Evolutionary conservation across 2,113 vertebrate genomes (phyloP), one percentile per base, ranked within the genome.

Genomic region (Catharus fuscescens): DNA sequence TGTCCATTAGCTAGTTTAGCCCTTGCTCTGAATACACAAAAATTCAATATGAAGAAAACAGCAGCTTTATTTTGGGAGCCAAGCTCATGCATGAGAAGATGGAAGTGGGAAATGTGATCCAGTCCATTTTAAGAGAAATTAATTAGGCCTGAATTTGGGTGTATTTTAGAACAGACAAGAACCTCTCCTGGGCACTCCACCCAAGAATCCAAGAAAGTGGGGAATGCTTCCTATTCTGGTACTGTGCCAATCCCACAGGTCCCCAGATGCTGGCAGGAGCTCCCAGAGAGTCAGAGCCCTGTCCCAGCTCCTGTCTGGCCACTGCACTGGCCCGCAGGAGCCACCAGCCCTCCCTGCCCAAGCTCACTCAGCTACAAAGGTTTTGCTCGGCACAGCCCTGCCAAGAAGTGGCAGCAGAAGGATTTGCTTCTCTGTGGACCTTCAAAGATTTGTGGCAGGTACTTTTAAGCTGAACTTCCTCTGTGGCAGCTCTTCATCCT

Each of bases 391-490:
- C 0, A 0, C 34, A 92, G 60, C 53, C 54, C 54, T 52, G 74
- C 26, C 14, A 5, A 80, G 61, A 79, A 87, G 59, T n/a, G 66
- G 32, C 57, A 86, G 53, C 88, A 93, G 82, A 53, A 93, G 64
- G 82, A 90, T 86, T 79, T 12, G 1, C 52, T 70, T 71, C 72
- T 89, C 70, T 2, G 1, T 34, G 28, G 79, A 70, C 78, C 69
- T 95, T 84, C 82, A 84, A 91, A 95, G 94, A 95, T 95, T 84
- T 96, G 92, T 89, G 91, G 86, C 59, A 42, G 47, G 54, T 70
- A 78, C 57, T 80, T 95, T 93, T 77, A 60, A 88, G 76, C 3
- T 84, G 85, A 93, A 89, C 93, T 94, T 86, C 69, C 61, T 89
- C 67, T 62, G 26, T 96, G 88, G 90, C 90, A 95, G 80, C 56